These are phyloP conservation scores for Sebastolobus altivelis DNA, from an alignment of 2,797 vertebrate species.

Conservation along the genomic window DNA sequence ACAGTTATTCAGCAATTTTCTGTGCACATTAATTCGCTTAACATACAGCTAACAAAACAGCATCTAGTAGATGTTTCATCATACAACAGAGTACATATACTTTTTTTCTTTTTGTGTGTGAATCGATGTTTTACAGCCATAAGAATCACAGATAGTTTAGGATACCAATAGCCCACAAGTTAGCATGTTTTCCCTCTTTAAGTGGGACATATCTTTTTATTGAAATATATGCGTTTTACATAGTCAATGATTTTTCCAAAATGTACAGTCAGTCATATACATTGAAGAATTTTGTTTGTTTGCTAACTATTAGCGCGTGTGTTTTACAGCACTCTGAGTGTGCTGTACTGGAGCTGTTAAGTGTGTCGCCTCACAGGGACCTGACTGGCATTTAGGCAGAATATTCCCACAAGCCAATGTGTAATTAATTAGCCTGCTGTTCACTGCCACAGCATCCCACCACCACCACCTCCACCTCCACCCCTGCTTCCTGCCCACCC, in stretches of 20 bases:
- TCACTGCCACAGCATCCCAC: constrained; percentile 67
- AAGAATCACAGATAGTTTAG: background rate
- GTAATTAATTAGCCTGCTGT: constrained; percentile 84
- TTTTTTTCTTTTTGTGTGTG: no score
- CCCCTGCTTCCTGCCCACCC: constrained; percentile 67
- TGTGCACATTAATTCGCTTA: no score
- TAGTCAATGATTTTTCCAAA: background rate
- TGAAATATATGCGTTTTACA: background rate
- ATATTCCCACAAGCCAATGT: constrained; percentile 77
- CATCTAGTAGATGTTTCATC: no score
- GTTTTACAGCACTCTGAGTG: constrained; percentile 11
- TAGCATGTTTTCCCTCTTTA: background rate
- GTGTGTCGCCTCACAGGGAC: constrained; percentile 74
- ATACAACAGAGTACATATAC: no score
- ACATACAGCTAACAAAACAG: background rate
- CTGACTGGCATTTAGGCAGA: constrained; percentile 75
- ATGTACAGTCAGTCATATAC: background rate
- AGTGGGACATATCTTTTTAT: background rate
- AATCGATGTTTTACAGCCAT: background rate
- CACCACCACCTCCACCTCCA: constrained; percentile 58
- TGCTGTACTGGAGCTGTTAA: constrained; percentile 57
- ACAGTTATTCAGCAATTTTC: no score
- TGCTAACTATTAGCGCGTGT: constrained; percentile 1
- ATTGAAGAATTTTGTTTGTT: background rate
- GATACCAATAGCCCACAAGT: background rate